These are phyloP conservation scores for Notarius quadriscutis DNA, from an alignment of 2,113 vertebrate species.

Conservation along the genomic window DNA sequence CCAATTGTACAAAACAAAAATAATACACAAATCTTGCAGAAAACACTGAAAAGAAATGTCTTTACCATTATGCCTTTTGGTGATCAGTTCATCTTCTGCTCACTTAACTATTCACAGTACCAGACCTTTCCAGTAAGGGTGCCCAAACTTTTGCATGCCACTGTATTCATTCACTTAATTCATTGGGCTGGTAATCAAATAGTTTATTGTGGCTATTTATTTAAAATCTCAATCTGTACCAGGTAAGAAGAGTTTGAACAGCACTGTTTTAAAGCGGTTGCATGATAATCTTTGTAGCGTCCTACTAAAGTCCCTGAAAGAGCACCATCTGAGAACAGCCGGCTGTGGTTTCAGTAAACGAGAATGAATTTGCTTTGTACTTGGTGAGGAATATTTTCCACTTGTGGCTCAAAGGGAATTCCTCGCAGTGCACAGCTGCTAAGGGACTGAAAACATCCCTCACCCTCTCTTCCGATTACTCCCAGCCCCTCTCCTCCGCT, in stretches of 20 bases:
- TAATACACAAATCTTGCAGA: too few species aligned
- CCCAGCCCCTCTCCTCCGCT: neutral
- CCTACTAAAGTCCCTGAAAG: neutral
- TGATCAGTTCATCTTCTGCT: too few species aligned
- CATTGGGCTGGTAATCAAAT: too few species aligned
- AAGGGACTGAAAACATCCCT: slow-evolving; percentile 34
- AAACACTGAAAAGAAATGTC: too few species aligned
- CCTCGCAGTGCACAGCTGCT: slow-evolving; percentile 35
- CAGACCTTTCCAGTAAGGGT: too few species aligned
- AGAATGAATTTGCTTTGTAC: slow-evolving; percentile 38
- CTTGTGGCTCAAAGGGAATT: slow-evolving; percentile 38
- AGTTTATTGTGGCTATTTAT: too few species aligned
- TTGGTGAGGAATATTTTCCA: slow-evolving; percentile 49
- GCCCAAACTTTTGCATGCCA: too few species aligned
- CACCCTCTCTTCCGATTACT: neutral
- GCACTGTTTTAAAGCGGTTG: neutral
- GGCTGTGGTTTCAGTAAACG: slow-evolving; percentile 35
- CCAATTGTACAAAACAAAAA: too few species aligned
- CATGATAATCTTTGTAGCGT: too few species aligned
- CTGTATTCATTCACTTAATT: too few species aligned
- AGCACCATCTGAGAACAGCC: slow-evolving; percentile 21
- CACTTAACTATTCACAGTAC: too few species aligned
- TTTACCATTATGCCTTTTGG: too few species aligned
- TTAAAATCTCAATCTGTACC: neutral
- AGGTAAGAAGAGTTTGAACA: neutral